Base-by-base conservation (phyloP, 2,113 vertebrate genomes). In the Bombycilla garrulus region DNA sequence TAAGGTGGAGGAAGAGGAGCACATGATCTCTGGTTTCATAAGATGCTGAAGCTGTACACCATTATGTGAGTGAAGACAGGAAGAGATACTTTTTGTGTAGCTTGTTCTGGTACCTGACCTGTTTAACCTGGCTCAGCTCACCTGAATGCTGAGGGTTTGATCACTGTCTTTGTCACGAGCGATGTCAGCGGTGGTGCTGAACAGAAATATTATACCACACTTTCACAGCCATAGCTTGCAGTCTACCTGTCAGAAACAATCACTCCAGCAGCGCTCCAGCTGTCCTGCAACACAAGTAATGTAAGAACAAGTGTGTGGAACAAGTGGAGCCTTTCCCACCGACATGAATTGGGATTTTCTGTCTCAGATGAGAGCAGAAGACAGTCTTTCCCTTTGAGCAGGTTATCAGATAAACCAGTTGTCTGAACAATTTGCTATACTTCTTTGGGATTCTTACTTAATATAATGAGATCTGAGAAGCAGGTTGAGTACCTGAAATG, bases 131-230 rank as follows among this genome's bases (percentile, higher is more conserved):
- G n/a, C 72, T 58, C 19, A 20, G 36, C 31, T 83, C 79, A 80
- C 16, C 36, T 82, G 57, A 69, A 25, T 50, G 57, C 42, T 1
- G 5, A 47, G 15, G 48, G 11, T 67, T 70, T 56, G 23, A 45
- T 93, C 38, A 35, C 11, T 42, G 38, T 53, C 64, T 83, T 69
- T 84, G 47, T 88, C 29, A 28, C 0, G 0, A 31, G 20, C 9
- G 38, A 14, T 3, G 0, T 73, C 45, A 80, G 15, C 5, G 3
- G 64, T 1, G 0, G 9, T 0, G 1, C 60, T 86, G 64, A 67
- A 47, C 38, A 71, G 78, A 48, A 51, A 84, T 6, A 2, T 9
- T 31, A 90, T 7, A 64, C 29, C 28, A 57, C 48, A 36, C 7
- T 71, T 90, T 61, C 74, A 80, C 66, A 72, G 57, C 26, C 44